A percentile compares a stretch with the other conserved stretches of the same genome.
Evolutionary conservation across 2,888 invertebrate species (phyloP).

Genomic region (Dugesia japonica): DNA sequence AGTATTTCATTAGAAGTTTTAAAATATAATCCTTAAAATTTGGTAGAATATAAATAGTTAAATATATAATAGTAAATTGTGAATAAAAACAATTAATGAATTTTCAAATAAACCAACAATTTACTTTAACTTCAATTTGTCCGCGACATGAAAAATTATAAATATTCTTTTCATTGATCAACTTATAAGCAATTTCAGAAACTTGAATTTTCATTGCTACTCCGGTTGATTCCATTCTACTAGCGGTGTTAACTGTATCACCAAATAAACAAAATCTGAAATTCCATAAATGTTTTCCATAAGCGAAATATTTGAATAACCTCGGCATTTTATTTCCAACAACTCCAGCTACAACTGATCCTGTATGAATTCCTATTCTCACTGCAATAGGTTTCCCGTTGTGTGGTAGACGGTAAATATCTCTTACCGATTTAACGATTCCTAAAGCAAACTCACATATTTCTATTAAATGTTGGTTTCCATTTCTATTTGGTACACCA

Average conservation of each 20-base stretch:
- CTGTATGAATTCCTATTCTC: slow-evolving; percentile 36
- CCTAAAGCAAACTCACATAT: slow-evolving; percentile 35
- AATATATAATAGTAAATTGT: too few species aligned
- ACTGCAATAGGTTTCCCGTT: slow-evolving; percentile 27
- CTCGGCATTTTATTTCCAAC: slow-evolving; percentile 37
- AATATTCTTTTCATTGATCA: slow-evolving; percentile 32
- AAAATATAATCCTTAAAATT: too few species aligned
- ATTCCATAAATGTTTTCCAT: neutral
- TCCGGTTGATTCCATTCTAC: slow-evolving; percentile 35
- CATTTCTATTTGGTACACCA: slow-evolving; percentile 36
- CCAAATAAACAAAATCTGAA: slow-evolving; percentile 37
- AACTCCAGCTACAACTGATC: slow-evolving; percentile 38
- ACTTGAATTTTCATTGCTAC: slow-evolving; percentile 36
- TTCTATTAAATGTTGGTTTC: slow-evolving; percentile 34
- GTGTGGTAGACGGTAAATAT: slow-evolving; percentile 34
- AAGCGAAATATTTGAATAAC: neutral
- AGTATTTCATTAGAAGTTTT: too few species aligned
- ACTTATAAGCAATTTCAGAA: slow-evolving; percentile 35
- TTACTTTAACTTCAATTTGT: slow-evolving; percentile 26
- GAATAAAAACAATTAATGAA: too few species aligned
- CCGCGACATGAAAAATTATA: slow-evolving; percentile 17
- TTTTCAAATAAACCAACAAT: too few species aligned
- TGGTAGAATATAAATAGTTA: too few species aligned
- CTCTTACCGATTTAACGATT: slow-evolving; percentile 28
- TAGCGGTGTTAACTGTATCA: slow-evolving; percentile 37